These are phyloP conservation scores for Metallyticus violacea DNA, from an alignment of 2,888 invertebrate genomes.

Conservation along the genomic window DNA sequence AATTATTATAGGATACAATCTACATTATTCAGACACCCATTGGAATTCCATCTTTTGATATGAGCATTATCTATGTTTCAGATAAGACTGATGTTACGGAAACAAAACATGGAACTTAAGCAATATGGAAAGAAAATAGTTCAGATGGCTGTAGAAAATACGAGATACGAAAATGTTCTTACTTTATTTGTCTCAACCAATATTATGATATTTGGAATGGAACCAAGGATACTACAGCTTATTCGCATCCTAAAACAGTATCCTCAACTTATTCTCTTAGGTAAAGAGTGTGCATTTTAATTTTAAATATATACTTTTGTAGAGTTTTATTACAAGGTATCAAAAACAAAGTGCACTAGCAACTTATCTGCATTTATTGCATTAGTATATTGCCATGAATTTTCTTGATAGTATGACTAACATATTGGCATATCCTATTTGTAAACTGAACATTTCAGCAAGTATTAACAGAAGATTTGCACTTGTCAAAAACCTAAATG, in stretches of 20 bases:
- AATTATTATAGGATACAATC: too few relatives aligned
- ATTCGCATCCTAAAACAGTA: constrained; percentile 66
- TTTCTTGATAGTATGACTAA: too few relatives aligned
- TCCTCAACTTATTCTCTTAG: constrained; percentile 68
- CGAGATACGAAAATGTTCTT: constrained; percentile 65
- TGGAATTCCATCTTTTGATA: too few relatives aligned
- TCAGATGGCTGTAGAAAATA: constrained; percentile 61
- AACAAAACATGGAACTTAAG: constrained; percentile 67
- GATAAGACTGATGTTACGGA: constrained; percentile 50
- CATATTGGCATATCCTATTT: too few relatives aligned
- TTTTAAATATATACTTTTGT: background rate
- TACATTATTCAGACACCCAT: background rate
- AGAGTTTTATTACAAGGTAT: too few relatives aligned
- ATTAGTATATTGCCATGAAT: too few relatives aligned
- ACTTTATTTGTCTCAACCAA: constrained; percentile 63
- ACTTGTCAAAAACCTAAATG: too few relatives aligned
- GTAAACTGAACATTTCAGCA: too few relatives aligned
- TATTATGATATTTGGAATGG: constrained; percentile 67
- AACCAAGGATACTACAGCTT: constrained; percentile 59
- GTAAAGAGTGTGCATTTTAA: constrained; percentile 45
- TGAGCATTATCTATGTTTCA: constrained; percentile 19
- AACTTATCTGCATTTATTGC: too few relatives aligned
- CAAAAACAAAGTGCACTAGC: too few relatives aligned
- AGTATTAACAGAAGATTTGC: too few relatives aligned
- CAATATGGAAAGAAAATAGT: constrained; percentile 65